Conservation (phyloP, 2,113 vertebrate species). For the Megalops atlanticus region DNA sequence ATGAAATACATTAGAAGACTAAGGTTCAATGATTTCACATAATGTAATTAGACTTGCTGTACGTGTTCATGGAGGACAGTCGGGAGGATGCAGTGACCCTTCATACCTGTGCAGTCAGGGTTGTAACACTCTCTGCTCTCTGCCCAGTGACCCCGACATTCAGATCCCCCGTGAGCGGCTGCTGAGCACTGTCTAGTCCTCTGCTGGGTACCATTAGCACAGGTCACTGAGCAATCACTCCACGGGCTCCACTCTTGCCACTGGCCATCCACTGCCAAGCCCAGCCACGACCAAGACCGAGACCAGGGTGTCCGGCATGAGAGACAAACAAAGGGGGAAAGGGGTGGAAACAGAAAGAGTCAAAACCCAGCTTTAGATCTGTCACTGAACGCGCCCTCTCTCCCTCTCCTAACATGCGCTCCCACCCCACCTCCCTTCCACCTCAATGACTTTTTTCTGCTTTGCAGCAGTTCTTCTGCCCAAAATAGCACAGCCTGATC, state of each 20-base stretch:
- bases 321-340: slow-evolving; percentile 48
- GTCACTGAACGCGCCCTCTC: neutral
- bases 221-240: slow-evolving; percentile 97
- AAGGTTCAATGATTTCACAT: too few relatives aligned
- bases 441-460: neutral
- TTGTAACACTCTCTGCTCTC: slow-evolving; percentile 96
- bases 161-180: slow-evolving; percentile 92
- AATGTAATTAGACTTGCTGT: too few relatives aligned
- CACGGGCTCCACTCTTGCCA: slow-evolving; percentile 98
- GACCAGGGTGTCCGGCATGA: slow-evolving; percentile 56
- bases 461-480: neutral
- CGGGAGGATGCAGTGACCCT: neutral
- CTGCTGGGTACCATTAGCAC: slow-evolving; percentile 97
- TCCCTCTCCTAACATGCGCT: too few relatives aligned
- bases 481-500: slow-evolving; percentile 17
- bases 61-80: too few relatives aligned
- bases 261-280: slow-evolving; percentile 89
- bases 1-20: too few relatives aligned
- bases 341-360: neutral
- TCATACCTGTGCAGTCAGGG: slow-evolving; percentile 92
- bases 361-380: neutral
- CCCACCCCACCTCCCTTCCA: neutral
- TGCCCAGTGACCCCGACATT: slow-evolving; percentile 95
- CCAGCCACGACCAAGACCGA: too few relatives aligned
- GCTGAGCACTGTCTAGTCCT: slow-evolving; percentile 92